Evolutionary conservation across 2,113 vertebrate genomes (phyloP).

Genomic region (Ramphastos sulfuratus): DNA sequence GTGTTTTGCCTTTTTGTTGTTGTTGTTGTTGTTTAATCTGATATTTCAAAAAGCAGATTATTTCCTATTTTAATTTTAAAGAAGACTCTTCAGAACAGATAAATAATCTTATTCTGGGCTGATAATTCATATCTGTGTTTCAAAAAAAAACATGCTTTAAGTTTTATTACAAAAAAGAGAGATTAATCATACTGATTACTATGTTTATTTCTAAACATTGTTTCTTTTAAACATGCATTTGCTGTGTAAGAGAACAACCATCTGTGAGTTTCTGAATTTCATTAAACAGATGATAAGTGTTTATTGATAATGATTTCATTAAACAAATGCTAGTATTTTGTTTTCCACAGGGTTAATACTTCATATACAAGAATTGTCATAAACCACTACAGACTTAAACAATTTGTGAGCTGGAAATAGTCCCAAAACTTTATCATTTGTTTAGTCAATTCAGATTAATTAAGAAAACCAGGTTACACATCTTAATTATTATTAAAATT

Average conservation of each 20-base stretch:
- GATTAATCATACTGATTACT: conserved; percentile 29
- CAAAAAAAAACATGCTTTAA: not conserved
- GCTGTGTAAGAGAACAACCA: conserved; percentile 21
- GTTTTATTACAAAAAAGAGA: not conserved
- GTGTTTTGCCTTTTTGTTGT: too few species aligned
- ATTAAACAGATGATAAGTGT: conserved; percentile 58
- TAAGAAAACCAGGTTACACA: not conserved
- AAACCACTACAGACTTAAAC: conserved; percentile 3
- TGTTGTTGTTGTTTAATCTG: conserved; percentile 1
- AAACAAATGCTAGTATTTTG: conserved; percentile 53
- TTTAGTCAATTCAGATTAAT: conserved; percentile 5
- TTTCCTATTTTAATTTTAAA: conserved; percentile 44
- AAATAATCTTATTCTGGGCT: not conserved
- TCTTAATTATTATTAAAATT: not conserved
- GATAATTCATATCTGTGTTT: not conserved
- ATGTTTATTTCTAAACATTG: conserved; percentile 41
- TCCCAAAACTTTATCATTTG: not conserved
- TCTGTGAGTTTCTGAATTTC: conserved; percentile 57
- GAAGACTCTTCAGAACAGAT: not conserved
- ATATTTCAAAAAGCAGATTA: conserved; percentile 43
- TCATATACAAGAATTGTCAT: conserved; percentile 25
- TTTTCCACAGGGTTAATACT: conserved; percentile 44
- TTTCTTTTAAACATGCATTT: conserved; percentile 42
- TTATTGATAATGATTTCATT: conserved; percentile 62
- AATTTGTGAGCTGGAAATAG: conserved; percentile 33